phyloP scores from a whole-genome alignment of 2,888 invertebrate species.

The Drosophila cracens region DNA sequence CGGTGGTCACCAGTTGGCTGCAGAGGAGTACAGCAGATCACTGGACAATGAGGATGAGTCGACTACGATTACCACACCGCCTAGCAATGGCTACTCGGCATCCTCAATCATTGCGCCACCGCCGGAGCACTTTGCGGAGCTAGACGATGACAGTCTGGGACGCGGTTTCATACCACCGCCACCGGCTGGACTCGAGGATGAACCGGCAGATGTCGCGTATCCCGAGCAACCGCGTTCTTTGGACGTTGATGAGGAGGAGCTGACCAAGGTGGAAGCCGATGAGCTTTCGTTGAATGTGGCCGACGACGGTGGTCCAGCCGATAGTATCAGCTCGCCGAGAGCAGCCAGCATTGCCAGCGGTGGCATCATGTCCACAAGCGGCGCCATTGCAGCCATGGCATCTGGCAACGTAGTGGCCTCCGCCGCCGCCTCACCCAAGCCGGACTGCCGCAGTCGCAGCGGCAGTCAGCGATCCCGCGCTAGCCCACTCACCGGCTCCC shows the following conservation, averaged over 20 bases:
- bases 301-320: constrained; percentile 51
- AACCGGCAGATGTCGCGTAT: constrained; percentile 9
- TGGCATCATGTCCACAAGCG: constrained; percentile 54
- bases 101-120: constrained; percentile 82
- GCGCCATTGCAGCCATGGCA: constrained; percentile 61
- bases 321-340: constrained; percentile 75
- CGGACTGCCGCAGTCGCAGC: constrained; percentile 73
- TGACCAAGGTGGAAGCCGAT: constrained; percentile 67
- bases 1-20: constrained; percentile 51
- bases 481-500: constrained; percentile 53
- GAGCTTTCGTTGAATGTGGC: constrained; percentile 50
- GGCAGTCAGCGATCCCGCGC: constrained; percentile 63
- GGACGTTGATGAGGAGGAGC: constrained; percentile 61
- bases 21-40: constrained; percentile 76
- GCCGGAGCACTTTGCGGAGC: constrained; percentile 75
- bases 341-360: constrained; percentile 73
- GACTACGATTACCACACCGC: constrained; percentile 83
- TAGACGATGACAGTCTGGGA: constrained; percentile 72
- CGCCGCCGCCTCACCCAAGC: constrained; percentile 43
- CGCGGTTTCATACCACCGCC: constrained; percentile 76
- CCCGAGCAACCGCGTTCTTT: constrained; percentile 38
- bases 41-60: constrained; percentile 82
- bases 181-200: constrained; percentile 66
- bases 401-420: constrained; percentile 15
- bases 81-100: constrained; percentile 83